Conservation (phyloP, 2,113 vertebrate genomes). For the Podarcis cretensis region DNA sequence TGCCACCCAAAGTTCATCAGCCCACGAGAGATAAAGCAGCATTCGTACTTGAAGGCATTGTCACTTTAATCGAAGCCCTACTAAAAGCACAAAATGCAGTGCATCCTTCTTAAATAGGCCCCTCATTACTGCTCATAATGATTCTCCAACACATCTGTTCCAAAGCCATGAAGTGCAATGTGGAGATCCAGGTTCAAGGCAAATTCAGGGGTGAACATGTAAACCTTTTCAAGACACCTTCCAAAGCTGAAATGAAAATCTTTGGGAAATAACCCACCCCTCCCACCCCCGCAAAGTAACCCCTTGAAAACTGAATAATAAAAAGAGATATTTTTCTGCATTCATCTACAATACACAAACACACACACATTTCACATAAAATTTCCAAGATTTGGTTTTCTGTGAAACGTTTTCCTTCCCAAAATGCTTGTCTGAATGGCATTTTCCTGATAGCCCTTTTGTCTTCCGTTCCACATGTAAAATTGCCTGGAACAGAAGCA, state of each 20-base stretch:
- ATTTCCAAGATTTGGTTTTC: background rate
- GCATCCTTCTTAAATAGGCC: background rate
- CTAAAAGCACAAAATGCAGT: slow-evolving; percentile 3
- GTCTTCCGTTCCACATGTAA: background rate
- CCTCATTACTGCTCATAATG: background rate
- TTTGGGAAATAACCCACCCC: background rate
- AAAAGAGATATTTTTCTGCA: slow-evolving; percentile 4
- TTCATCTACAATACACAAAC: too few relatives aligned
- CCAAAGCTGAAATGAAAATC: background rate
- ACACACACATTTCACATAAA: background rate
- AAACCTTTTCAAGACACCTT: slow-evolving; percentile 13
- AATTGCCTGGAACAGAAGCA: background rate
- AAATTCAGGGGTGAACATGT: slow-evolving; percentile 13
- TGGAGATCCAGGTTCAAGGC: background rate
- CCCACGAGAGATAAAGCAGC: slow-evolving; percentile 33
- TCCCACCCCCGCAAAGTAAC: background rate
- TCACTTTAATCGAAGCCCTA: slow-evolving; percentile 7
- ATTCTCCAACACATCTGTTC: slow-evolving; percentile 1
- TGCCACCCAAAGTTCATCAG: slow-evolving; percentile 19
- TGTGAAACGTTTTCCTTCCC: background rate
- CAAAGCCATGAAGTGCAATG: slow-evolving; percentile 2
- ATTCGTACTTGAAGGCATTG: background rate
- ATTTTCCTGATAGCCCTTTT: background rate
- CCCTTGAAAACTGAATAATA: slow-evolving; percentile 14
- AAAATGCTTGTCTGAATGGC: background rate